phyloP scores from a whole-genome alignment of 2,797 vertebrate genomes.

The Eidolon dupreanum region DNA sequence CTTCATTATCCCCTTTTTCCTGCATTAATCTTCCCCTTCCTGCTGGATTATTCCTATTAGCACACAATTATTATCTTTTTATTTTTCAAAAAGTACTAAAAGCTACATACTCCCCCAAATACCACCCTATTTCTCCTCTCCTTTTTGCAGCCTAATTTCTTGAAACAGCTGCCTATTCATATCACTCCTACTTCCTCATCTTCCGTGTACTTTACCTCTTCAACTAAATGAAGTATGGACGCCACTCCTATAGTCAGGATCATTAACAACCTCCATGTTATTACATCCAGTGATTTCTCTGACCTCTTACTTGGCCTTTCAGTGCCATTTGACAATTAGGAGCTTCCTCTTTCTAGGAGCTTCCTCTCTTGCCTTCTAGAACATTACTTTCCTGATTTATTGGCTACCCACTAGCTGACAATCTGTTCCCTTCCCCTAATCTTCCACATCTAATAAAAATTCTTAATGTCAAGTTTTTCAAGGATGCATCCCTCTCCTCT shows the following conservation, averaged over 20 bases:
- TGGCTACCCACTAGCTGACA: neutral
- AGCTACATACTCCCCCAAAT: neutral
- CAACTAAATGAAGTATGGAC: neutral
- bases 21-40: conserved; percentile 49
- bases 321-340: neutral
- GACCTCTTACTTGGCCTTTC: neutral
- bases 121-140: neutral
- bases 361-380: neutral
- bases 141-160: neutral
- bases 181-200: neutral
- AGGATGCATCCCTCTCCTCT: neutral
- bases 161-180: neutral
- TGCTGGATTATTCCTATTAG: conserved; percentile 30
- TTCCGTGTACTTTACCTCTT: neutral
- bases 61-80: neutral
- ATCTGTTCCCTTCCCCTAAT: neutral
- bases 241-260: neutral
- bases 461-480: neutral
- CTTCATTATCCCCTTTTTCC: conserved; percentile 22
- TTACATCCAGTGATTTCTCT: neutral
- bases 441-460: neutral
- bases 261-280: neutral
- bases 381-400: neutral
- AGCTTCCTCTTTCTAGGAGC: conserved; percentile 4
- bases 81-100: neutral